Conservation (phyloP, 1,140 invertebrate species). For the Drosophila tristis region DNA sequence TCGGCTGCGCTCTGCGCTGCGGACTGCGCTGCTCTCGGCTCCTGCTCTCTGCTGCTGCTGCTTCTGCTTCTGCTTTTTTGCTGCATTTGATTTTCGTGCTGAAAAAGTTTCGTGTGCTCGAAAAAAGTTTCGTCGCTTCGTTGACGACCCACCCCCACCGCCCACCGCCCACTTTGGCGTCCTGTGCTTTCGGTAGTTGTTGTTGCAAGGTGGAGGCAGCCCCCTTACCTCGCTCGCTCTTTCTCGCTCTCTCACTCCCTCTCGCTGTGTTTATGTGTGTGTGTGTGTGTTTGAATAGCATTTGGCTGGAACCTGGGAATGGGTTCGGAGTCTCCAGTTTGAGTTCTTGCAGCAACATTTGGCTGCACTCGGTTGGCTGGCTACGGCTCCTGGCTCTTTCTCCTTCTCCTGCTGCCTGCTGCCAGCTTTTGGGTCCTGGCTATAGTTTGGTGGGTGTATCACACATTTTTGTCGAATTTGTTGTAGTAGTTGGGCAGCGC, state of each 20-base stretch:
- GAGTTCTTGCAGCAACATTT: constrained; percentile 79
- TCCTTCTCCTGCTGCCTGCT: constrained; percentile 19
- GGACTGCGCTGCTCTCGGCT: constrained; percentile 1
- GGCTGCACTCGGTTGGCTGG: constrained; percentile 78
- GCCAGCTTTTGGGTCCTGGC: constrained; percentile 43
- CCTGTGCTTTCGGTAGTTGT: constrained; percentile 66
- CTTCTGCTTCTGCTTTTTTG: constrained; percentile 55
- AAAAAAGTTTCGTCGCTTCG: constrained; percentile 83
- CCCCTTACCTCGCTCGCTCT: constrained; percentile 6
- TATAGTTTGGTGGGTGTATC: constrained; percentile 79
- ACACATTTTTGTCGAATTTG: constrained; percentile 82
- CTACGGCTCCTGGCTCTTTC: constrained; percentile 42
- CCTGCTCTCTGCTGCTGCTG: constrained; percentile 37
- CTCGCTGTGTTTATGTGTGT: constrained; percentile 18
- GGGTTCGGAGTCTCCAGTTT: constrained; percentile 45
- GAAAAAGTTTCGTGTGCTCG: constrained; percentile 84
- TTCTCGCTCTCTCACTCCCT: constrained; percentile 10
- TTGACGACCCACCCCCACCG: constrained; percentile 55
- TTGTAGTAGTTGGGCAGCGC: constrained; percentile 33
- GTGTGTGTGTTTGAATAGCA: constrained; percentile 54
- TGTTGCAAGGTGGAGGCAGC: constrained; percentile 48
- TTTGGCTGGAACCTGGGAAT: constrained; percentile 51
- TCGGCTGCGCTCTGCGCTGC: constrained; percentile 22
- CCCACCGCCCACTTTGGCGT: constrained; percentile 22
- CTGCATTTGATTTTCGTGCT: constrained; percentile 83